Percentiles rank a stretch among this genome's conserved stretches.
Conservation (phyloP, 2,797 vertebrate genomes). For the Tapirus indicus region DNA sequence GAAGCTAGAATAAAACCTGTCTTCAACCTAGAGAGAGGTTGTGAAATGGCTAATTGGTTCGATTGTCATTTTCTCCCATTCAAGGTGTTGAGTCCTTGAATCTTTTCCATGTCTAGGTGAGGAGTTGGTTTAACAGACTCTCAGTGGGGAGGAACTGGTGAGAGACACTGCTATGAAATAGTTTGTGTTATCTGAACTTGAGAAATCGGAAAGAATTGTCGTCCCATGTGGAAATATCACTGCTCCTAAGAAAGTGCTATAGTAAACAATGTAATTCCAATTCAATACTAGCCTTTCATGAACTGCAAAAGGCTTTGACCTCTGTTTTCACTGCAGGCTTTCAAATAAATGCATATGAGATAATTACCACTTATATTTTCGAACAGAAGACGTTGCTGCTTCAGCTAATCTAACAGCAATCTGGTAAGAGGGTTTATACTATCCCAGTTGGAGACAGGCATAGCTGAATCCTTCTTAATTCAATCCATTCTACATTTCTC, state of each 20-base stretch:
- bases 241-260: background rate
- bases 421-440: background rate
- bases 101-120: background rate
- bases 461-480: background rate
- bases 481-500: background rate
- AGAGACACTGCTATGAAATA: conserved; percentile 14
- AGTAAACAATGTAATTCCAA: conserved; percentile 51
- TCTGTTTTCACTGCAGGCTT: conserved; percentile 54
- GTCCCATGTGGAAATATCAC: background rate
- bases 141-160: background rate
- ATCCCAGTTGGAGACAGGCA: background rate
- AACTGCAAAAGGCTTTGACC: background rate
- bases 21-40: conserved; percentile 65
- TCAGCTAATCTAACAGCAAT: conserved; percentile 32
- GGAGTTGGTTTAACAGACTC: background rate
- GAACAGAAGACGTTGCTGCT: background rate
- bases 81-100: conserved; percentile 23
- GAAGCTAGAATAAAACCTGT: conserved; percentile 59
- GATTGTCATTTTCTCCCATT: conserved; percentile 61
- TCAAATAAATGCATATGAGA: conserved; percentile 31
- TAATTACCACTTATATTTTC: conserved; percentile 20
- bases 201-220: conserved; percentile 21
- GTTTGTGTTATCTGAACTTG: background rate
- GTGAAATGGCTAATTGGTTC: conserved; percentile 69
- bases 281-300: background rate